These are phyloP conservation scores for Chiridota heheva DNA, from an alignment of 35 echinoderm and acorn worm species.

Conservation along the genomic window DNA sequence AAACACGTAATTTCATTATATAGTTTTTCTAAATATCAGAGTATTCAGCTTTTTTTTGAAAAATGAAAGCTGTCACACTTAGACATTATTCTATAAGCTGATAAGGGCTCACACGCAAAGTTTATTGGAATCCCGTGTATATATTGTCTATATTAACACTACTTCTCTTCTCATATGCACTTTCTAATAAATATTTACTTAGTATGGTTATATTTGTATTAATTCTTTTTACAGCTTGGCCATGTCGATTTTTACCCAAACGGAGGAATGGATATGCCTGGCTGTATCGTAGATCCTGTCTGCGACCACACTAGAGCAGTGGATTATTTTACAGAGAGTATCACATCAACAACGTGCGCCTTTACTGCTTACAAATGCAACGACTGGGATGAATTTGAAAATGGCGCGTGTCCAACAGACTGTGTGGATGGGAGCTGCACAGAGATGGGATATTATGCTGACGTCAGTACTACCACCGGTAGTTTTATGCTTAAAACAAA, in stretches of 20 bases:
- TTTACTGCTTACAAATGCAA: conserved; percentile 39
- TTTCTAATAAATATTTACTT: no score
- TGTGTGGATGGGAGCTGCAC: conserved; percentile 24
- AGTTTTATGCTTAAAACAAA: conserved; percentile 35
- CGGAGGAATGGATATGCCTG: conserved; percentile 44
- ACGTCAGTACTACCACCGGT: not conserved
- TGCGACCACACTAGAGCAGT: conserved; percentile 40
- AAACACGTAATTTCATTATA: no score
- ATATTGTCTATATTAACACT: no score
- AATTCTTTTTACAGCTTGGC: conserved; percentile 21
- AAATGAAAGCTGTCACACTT: no score
- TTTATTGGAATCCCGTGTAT: no score
- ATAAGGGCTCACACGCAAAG: no score
- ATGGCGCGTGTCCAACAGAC: not conserved
- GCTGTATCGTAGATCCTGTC: conserved; percentile 17
- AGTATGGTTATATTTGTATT: no score
- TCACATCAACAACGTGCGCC: not conserved
- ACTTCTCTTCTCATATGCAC: no score
- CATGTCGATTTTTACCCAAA: conserved; percentile 48
- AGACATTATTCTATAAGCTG: no score
- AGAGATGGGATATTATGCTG: conserved; percentile 46
- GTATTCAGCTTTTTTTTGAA: no score
- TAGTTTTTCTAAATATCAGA: no score
- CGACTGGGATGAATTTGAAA: conserved; percentile 11
- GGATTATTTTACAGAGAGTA: conserved; percentile 37